Conservation (phyloP, 1,140 invertebrate genomes). For the Drosophila ananassae region DNA sequence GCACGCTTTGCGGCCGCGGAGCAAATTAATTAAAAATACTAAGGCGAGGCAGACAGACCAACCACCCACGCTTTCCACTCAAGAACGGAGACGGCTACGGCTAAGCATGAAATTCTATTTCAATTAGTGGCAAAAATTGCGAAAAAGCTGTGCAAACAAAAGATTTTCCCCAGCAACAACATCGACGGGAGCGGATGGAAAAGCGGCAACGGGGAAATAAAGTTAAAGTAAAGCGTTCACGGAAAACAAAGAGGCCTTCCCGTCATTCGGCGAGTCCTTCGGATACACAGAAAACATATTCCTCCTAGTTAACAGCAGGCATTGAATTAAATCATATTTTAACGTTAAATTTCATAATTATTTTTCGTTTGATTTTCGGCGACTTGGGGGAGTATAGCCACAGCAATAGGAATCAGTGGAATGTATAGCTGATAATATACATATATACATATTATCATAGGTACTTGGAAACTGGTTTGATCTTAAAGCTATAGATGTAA, state of each 20-base stretch:
- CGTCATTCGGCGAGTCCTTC: slow-evolving; percentile 3
- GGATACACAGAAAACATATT: not conserved
- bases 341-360: not conserved
- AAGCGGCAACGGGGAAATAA: slow-evolving; percentile 55
- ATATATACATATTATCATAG: too few species aligned
- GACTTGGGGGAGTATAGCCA: too few species aligned
- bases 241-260: slow-evolving; percentile 12
- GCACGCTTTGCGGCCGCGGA: slow-evolving; percentile 50
- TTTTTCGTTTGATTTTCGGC: too few species aligned
- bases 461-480: too few species aligned
- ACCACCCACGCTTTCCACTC: slow-evolving; percentile 33
- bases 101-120: slow-evolving; percentile 76
- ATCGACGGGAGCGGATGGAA: slow-evolving; percentile 14
- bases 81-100: slow-evolving; percentile 31
- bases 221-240: slow-evolving; percentile 25
- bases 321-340: not conserved
- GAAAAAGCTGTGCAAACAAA: slow-evolving; percentile 77
- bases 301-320: not conserved
- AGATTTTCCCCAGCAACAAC: slow-evolving; percentile 65
- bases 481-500: too few species aligned
- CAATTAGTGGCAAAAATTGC: slow-evolving; percentile 81
- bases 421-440: too few species aligned
- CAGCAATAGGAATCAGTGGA: too few species aligned
- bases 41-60: slow-evolving; percentile 57
- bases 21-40: slow-evolving; percentile 81